Evolutionary conservation across 2,888 invertebrate species (phyloP).

Genomic region (Dexiosoma caninum): DNA sequence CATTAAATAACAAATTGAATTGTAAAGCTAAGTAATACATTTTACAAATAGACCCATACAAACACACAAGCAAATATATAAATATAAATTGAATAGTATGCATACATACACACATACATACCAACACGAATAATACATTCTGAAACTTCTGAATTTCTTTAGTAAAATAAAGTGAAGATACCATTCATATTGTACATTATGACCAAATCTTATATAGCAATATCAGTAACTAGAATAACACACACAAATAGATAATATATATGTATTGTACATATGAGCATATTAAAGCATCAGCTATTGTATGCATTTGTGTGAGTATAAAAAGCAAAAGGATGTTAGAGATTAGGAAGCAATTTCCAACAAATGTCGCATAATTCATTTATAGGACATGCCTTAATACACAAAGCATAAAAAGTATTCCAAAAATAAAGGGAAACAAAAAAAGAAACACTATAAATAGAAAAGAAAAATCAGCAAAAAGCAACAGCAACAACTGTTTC

Average conservation of each 20-base stretch:
- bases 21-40: conserved; percentile 52
- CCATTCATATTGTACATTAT: conserved; percentile 26
- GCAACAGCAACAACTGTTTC: conserved; percentile 5
- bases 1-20: conserved; percentile 57
- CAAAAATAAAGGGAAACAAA: background rate
- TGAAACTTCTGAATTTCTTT: conserved; percentile 44
- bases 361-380: conserved; percentile 76
- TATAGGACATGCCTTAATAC: conserved; percentile 64
- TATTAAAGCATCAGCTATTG: background rate
- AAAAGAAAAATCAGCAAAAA: conserved; percentile 6
- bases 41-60: conserved; percentile 34
- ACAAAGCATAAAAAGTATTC: conserved; percentile 21
- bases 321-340: conserved; percentile 55
- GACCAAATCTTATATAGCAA: conserved; percentile 22
- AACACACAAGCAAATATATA: background rate
- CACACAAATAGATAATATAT: no score
- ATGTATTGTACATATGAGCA: no score
- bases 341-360: conserved; percentile 72
- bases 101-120: background rate
- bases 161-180: conserved; percentile 28
- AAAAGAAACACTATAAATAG: background rate
- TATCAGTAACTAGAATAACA: background rate
- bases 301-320: conserved; percentile 4
- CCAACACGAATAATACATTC: conserved; percentile 12
- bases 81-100: no score